Conservation (phyloP, 92 coral and sea anemone species). For the Chrysogorgia sp. region DNA sequence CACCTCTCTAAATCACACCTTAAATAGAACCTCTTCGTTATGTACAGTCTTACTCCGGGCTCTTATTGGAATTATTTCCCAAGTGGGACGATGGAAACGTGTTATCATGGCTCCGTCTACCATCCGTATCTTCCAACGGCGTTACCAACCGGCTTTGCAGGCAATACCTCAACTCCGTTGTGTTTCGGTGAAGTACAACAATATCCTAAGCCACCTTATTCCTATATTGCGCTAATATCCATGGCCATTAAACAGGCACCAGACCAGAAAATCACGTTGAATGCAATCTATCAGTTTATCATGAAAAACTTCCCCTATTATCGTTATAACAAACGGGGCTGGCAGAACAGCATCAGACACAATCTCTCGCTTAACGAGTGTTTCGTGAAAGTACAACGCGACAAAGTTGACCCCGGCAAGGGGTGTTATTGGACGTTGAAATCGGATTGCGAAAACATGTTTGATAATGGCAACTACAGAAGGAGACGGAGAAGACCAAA, state of each 20-base stretch:
- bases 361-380: slow-evolving; percentile 94
- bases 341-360: slow-evolving; percentile 99
- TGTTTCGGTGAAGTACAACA: slow-evolving; percentile 56
- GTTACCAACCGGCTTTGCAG: neutral
- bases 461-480: slow-evolving; percentile 96
- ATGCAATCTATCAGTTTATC: slow-evolving; percentile 96
- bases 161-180: slow-evolving; percentile 4
- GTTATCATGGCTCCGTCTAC: slow-evolving; percentile 18
- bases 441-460: slow-evolving; percentile 92
- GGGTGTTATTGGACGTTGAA: slow-evolving; percentile 98
- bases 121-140: slow-evolving; percentile 21
- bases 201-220: slow-evolving; percentile 96
- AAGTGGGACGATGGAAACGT: slow-evolving; percentile 3
- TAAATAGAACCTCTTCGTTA: neutral
- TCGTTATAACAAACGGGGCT: slow-evolving; percentile 93
- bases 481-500: slow-evolving; percentile 80
- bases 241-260: slow-evolving; percentile 98
- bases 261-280: slow-evolving; percentile 81
- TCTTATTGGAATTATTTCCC: slow-evolving; percentile 37
- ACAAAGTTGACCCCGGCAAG: slow-evolving; percentile 91
- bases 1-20: neutral
- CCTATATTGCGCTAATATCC: slow-evolving; percentile 95
- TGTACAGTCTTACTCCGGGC: slow-evolving; percentile 19
- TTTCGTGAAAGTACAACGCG: slow-evolving; percentile 92
- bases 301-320: slow-evolving; percentile 95